Base-by-base conservation (phyloP, 2,888 invertebrate genomes). In the Metallyticus violacea region DNA sequence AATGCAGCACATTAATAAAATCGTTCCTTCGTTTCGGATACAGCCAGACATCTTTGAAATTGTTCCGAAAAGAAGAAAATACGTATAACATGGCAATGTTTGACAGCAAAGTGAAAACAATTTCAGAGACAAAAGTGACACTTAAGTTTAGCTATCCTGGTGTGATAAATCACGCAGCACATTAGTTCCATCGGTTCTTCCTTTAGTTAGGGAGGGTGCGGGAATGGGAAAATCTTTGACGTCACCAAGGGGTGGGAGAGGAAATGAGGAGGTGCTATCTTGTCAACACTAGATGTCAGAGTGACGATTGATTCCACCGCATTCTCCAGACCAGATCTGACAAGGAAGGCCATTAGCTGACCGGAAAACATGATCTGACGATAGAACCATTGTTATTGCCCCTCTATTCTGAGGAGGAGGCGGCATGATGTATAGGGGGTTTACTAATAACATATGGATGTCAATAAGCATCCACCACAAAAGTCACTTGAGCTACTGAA, bases 261-360 rank as follows among this genome's bases (percentile, higher is more conserved):
- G 81, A 81, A 81, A 81, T 81, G 29, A 81, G 81, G 81, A 30
- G 40, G n/a, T 40, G 81, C 40, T 81, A 81, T 81, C 81, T 81
- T 81, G 81, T 81, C 81, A 81, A 30, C 25, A 15, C 40, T 9
- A 81, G 81, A 25, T 81, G 81, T 30, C 81, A 81, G 7, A 28
- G 81, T 7, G 28, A 30, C 25, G 30, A 81, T n/a, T 30, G 30
- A 26, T 15, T 79, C 27, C 40, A 62, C 40, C 40, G 40, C 40
- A 62, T 62, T 62, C 40, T 62, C 40, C 22, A 22, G 40, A 15
- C 40, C 40, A 62, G 40, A 62, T 62, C 40, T 62, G 40, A 62
- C 40, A 62, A 62, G 40, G 40, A 62, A 15, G 40, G 40, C 40
- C 40, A 62, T 62, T 62, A 62, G 40, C 40, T 62, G 40, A 62